Evolutionary conservation across 2,888 invertebrate genomes (phyloP), one percentile per base, ranked within the genome.

Genomic region (Eudemis profundana): DNA sequence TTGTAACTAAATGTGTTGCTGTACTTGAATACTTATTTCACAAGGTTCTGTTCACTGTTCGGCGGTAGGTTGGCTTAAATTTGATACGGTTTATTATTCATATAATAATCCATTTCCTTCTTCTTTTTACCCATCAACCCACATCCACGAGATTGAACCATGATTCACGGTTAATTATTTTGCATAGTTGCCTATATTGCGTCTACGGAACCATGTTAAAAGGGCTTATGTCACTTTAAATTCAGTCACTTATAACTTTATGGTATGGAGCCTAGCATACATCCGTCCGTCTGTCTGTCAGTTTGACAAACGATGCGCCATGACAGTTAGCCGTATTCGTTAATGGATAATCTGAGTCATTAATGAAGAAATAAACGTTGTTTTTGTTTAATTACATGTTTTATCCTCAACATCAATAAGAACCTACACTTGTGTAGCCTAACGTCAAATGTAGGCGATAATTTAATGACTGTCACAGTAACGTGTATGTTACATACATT

Each of bases 231-330:
- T n/a, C 14, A 21, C 69, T 67, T 72, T 10, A 14, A 40, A 53
- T 42, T 60, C 29, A 14, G 44, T 19, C 56, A 19, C 56, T 49
- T 56, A 29, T 29, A 42, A 21, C 7, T 1, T 29, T 33, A 1
- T 40, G 14, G 23, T 19, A 33, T 33, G 17, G 7, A n/a, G 53
- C 38, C 19, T 62, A 62, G 53, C 63, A 68, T 38, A 66, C 66
- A 68, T 38, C 67, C 66, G 36, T 73, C 77, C 67, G 78, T 75
- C 77, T 67, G 77, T 77, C 73, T 68, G 69, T 79, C 79, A 79
- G 57, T 63, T 71, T 84, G 84, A 85, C 83, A 71, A 74, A 85
- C 83, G 80, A 78, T 75, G 75, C 66, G 60, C 66, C 74, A 74
- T 78, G 78, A 78, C 82, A 78, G 78, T 71, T 75, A 61, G 67